Base-by-base conservation (phyloP, 2,113 vertebrate species). In the Myotis yumanensis region DNA sequence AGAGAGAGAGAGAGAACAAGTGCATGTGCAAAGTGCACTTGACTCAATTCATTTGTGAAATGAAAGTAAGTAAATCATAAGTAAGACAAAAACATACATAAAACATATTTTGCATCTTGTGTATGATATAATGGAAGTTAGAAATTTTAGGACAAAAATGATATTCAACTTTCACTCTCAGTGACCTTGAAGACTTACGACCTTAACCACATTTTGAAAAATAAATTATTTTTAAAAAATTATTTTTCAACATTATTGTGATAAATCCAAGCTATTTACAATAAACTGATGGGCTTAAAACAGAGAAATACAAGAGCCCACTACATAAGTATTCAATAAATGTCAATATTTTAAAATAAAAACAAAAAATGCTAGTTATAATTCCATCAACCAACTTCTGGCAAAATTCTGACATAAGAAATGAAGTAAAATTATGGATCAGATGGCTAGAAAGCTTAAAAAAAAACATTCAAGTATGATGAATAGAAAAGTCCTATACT, bases 51-150 rank as follows among this genome's bases (percentile, higher is more conserved):
- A 89, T 48, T 54, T 91, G 17, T 92, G 20, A 79, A 87, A 71
- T 76, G 4, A 72, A 14, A 35, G 40, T 54, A 54, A 20, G 7
- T 71, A 87, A 88, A 94, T 64, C 32, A 71, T 11, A 64, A 96
- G 91, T 11, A 64, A 96, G 91, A 68, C 20, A 69, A 86, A 86
- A 94, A 90, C 11, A 66, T 57, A 77, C 5, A 37, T 48, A 77
- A 71, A 51, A 69, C 10, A 71, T 28, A 86, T 62, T 93, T 37
- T 88, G 69, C 16, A 77, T 71, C 62, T 32, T 57, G 72, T 46
- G 18, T 77, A 30, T 64, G 14, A 28, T 0, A 81, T 14, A 35
- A 32, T 14, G 7, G 30, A 93, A 91, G 40, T 22, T 18, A 77
- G 3, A 23, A 68, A 75, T 80, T 85, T 79, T 37, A 85, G 22